These are phyloP conservation scores for Hydropsyche betteni DNA, from an alignment of 2,888 invertebrate genomes.

Conservation along the genomic window DNA sequence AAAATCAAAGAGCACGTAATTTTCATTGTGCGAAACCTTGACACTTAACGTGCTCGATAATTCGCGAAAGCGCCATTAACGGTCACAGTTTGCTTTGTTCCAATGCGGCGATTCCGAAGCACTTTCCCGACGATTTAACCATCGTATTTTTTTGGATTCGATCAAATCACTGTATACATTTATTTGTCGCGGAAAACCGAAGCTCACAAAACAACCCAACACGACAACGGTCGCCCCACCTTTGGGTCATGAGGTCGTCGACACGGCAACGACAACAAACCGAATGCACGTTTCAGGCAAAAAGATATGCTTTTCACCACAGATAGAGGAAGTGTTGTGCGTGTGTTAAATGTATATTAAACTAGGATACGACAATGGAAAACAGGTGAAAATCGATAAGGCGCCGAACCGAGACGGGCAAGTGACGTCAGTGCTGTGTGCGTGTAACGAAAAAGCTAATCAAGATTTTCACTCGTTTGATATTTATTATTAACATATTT, in stretches of 20 bases:
- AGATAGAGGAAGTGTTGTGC: neutral
- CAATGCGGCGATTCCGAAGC: neutral
- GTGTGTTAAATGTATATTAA: neutral
- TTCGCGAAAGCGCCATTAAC: neutral
- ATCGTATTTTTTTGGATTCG: too few relatives aligned
- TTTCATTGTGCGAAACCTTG: too few relatives aligned
- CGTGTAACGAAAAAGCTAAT: constrained; percentile 3
- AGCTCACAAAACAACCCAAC: neutral
- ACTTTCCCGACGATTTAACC: neutral
- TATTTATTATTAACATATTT: neutral
- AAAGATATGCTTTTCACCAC: neutral
- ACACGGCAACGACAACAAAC: constrained; percentile 32
- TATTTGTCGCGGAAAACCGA: neutral
- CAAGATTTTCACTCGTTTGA: constrained; percentile 15
- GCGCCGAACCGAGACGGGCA: constrained; percentile 26
- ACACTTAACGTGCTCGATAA: too few relatives aligned
- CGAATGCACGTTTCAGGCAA: neutral
- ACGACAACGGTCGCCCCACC: neutral
- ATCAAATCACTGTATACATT: neutral
- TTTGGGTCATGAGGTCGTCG: constrained; percentile 32
- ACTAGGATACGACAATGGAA: too few relatives aligned
- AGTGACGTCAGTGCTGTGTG: constrained; percentile 14
- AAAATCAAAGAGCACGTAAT: too few relatives aligned
- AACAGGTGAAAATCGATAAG: constrained; percentile 26
- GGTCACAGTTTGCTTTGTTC: neutral